These are phyloP conservation scores for Apantesis nais DNA, from an alignment of 2,888 invertebrate species.

Conservation along the genomic window DNA sequence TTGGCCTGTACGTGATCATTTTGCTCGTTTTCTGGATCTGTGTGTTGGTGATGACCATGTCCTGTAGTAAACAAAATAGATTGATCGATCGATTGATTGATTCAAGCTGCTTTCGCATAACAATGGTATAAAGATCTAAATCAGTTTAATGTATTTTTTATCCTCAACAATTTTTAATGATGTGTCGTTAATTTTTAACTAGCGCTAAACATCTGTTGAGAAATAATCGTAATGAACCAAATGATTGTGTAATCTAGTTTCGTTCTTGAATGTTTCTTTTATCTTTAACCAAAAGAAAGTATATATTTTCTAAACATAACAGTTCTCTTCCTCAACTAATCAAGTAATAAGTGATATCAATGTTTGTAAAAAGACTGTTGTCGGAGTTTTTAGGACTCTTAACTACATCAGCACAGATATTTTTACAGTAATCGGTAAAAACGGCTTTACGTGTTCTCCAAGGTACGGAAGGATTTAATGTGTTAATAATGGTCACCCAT, in stretches of 20 bases:
- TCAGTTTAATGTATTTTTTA: not conserved
- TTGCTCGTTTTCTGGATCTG: no score
- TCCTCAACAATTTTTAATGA: not conserved
- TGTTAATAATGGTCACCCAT: no score
- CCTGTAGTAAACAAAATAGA: not conserved
- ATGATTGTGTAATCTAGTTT: not conserved
- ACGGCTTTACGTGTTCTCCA: no score
- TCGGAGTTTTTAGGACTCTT: no score
- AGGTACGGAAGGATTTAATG: no score
- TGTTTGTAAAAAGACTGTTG: no score
- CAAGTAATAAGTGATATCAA: no score
- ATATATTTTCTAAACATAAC: not conserved
- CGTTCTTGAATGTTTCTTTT: not conserved
- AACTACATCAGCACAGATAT: no score
- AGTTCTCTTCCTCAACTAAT: no score
- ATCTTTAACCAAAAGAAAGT: not conserved
- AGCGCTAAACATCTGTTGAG: conserved; percentile 22
- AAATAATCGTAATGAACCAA: conserved; percentile 8
- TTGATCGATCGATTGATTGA: not conserved
- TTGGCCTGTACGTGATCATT: no score
- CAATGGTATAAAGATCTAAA: not conserved
- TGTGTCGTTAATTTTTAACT: conserved; percentile 14
- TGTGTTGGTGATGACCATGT: not conserved
- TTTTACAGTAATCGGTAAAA: no score
- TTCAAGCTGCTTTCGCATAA: not conserved